These are phyloP conservation scores for Procavia capensis DNA, from an alignment of 2,113 vertebrate species.

Conservation along the genomic window DNA sequence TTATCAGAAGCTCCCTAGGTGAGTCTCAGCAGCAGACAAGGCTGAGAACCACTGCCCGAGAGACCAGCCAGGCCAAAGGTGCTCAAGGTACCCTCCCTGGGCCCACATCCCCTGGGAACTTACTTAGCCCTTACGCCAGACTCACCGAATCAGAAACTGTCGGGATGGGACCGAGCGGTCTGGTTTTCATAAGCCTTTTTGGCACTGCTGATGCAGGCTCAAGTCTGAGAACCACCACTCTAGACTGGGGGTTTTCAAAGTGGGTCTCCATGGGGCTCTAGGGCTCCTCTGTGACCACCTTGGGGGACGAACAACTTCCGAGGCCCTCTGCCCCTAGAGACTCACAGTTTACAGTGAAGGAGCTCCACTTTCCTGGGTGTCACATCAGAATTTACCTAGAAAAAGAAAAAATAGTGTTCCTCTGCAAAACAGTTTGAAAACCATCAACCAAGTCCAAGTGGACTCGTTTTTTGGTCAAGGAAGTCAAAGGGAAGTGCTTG, in stretches of 20 bases:
- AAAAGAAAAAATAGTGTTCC: neutral
- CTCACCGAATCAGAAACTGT: neutral
- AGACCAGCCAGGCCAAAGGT: no score
- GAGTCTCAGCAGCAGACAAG: neutral
- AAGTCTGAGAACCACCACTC: neutral
- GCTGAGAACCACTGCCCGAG: neutral
- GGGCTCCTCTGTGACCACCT: neutral
- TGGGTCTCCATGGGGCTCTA: neutral
- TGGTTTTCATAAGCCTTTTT: neutral
- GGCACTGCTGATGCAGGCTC: neutral
- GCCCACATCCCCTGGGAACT: neutral
- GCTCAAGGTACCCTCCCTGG: neutral
- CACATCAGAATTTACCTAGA: neutral
- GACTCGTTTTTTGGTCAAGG: neutral
- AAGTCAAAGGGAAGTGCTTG: neutral
- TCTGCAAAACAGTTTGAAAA: neutral
- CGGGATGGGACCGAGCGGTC: rapidly evolving
- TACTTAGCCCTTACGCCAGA: neutral
- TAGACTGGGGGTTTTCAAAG: neutral
- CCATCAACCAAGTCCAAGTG: neutral
- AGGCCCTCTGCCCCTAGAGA: neutral
- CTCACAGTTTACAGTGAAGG: no score
- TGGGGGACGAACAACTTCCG: neutral
- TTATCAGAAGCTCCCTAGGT: neutral
- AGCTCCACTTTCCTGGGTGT: neutral